phyloP scores from a whole-genome alignment of 2,113 vertebrate genomes.

The Talpa occidentalis region DNA sequence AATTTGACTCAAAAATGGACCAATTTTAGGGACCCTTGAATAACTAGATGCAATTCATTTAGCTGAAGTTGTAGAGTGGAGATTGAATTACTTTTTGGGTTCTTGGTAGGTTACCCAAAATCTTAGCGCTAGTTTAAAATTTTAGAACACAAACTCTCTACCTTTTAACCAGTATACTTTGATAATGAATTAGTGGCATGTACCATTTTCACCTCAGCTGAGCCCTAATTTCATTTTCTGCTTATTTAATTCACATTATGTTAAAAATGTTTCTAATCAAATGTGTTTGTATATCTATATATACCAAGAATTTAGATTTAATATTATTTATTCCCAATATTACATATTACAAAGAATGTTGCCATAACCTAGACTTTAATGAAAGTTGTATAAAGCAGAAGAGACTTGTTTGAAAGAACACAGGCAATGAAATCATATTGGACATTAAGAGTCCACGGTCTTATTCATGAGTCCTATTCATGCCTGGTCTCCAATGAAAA shows the following conservation, averaged over 20 bases:
- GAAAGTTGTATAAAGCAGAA: neutral
- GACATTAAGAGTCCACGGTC: no score
- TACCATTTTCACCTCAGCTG: neutral
- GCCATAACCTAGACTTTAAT: neutral
- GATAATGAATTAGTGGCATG: neutral
- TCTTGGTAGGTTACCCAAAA: neutral
- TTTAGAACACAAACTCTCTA: neutral
- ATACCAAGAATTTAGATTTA: neutral
- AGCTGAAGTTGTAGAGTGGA: neutral
- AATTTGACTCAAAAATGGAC: neutral
- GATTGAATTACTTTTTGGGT: neutral
- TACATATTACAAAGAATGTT: neutral
- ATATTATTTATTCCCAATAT: neutral
- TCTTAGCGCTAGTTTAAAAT: neutral
- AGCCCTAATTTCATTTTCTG: neutral
- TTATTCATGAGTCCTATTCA: neutral
- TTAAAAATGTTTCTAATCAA: neutral
- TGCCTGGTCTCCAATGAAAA: neutral
- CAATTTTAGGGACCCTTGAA: neutral
- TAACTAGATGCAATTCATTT: neutral
- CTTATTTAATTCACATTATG: neutral
- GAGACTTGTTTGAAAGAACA: neutral
- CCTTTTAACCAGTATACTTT: neutral
- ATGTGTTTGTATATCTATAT: neutral
- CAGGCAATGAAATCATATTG: neutral